Percentiles rank a stretch among this genome's conserved stretches.
These are phyloP conservation scores for Gadus chalcogrammus DNA, from an alignment of 2,113 vertebrate species.

Conservation along the genomic window DNA sequence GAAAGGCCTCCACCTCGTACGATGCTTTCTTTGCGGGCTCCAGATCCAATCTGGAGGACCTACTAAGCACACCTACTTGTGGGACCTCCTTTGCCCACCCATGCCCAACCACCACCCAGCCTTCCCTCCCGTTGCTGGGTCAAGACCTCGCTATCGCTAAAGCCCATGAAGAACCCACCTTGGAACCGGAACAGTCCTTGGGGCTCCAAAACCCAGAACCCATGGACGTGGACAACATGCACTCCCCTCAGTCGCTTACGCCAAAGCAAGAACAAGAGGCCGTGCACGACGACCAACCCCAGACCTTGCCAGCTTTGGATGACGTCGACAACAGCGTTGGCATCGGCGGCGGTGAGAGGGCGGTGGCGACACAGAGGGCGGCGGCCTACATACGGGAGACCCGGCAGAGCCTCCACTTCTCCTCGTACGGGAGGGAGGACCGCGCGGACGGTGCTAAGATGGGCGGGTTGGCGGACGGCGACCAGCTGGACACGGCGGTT, in stretches of 20 bases:
- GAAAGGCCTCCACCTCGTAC: conserved; percentile 42
- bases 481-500: conserved; percentile 50
- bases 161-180: conserved; percentile 14
- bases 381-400: conserved; percentile 67
- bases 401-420: conserved; percentile 57
- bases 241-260: conserved; percentile 36
- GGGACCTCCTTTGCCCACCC: conserved; percentile 43
- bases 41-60: conserved; percentile 58
- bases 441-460: conserved; percentile 41
- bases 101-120: conserved; percentile 27
- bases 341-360: conserved; percentile 48
- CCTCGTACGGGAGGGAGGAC: conserved; percentile 57
- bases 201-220: conserved; percentile 48
- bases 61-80: conserved; percentile 66
- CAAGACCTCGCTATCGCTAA: conserved; percentile 39
- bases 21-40: conserved; percentile 41
- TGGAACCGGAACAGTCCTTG: conserved; percentile 36
- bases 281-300: conserved; percentile 46
- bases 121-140: conserved; percentile 60
- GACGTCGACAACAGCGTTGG: conserved; percentile 28
- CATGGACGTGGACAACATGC: conserved; percentile 48
- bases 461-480: conserved; percentile 40
- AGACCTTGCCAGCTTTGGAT: conserved; percentile 31
- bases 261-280: conserved; percentile 62
- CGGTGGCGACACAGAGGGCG: conserved; percentile 60